Percentiles rank a stretch among this genome's conserved stretches.
Evolutionary conservation across 2,888 invertebrate species (phyloP).

Genomic region (Stegana nigrithorax): DNA sequence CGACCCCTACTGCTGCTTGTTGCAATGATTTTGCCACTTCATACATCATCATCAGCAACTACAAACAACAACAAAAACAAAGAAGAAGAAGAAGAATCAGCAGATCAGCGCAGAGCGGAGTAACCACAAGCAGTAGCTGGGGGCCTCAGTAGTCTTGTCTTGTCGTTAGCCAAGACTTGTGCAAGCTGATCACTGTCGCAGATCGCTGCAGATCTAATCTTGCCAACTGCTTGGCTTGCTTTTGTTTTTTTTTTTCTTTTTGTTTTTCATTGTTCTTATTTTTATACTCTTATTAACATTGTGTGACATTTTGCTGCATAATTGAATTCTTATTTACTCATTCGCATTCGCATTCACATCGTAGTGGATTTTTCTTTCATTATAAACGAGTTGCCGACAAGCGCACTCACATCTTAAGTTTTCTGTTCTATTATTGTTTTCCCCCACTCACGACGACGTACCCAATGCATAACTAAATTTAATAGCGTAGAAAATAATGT

Average conservation of each 20-base stretch:
- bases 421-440: neutral
- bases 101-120: too few relatives aligned
- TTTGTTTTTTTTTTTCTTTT: constrained; percentile 25
- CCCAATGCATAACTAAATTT: constrained; percentile 21
- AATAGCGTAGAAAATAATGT: constrained; percentile 10
- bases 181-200: too few relatives aligned
- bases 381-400: constrained; percentile 7
- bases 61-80: too few relatives aligned
- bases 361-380: constrained; percentile 13
- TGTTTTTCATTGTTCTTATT: constrained; percentile 18
- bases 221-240: too few relatives aligned
- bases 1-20: constrained; percentile 10
- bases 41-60: constrained; percentile 42
- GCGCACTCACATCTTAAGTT: neutral
- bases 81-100: neutral
- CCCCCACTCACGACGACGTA: neutral
- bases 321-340: constrained; percentile 52
- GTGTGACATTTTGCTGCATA: constrained; percentile 53
- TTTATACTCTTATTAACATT: constrained; percentile 7
- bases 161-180: too few relatives aligned
- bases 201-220: too few relatives aligned
- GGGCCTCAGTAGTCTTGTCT: too few relatives aligned
- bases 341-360: constrained; percentile 34
- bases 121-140: too few relatives aligned
- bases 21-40: constrained; percentile 51